Base-by-base conservation (phyloP, 2,113 vertebrate species). In the Cyanoramphus novaezelandiae region DNA sequence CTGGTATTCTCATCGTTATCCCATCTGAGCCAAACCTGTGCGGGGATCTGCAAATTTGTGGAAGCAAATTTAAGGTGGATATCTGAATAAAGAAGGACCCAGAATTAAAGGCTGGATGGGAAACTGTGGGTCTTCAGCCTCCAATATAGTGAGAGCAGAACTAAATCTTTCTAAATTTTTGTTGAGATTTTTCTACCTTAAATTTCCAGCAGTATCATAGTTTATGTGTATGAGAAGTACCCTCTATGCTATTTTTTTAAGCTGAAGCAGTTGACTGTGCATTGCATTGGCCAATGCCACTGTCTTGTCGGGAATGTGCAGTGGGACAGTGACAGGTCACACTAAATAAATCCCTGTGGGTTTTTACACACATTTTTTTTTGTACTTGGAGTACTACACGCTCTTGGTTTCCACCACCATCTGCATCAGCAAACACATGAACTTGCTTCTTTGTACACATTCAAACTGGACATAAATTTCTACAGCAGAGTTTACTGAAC, bases 401-500 rank as follows among this genome's bases (percentile, higher is more conserved):
- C 37, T 70, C 64, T 91, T 86, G 69, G 8, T 69, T 69, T 88
- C 55, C 87, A 47, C 78, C 81, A 67, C 44, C 39, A 68, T 28
- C 64, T 86, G 53, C 31, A 78, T 86, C 88, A 82, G 77, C 46
- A 96, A 92, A 79, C 75, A 67, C 69, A 68, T 5, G 74, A 92
- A 93, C 77, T 17, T 13, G 10, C 88, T 96, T 89, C 81, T 97
- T 93, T 94, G 41, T 87, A 82, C 89, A 52, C 79, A 29, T 74
- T 97, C 88, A 95, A 91, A 91, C 65, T 17, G 11, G 68, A 74
- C 67, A 89, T 84, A 86, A 85, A 85, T 94, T 92, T 97, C 95
- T 94, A 88, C 39, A 72, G 88, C 57, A 79, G 72, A 86, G 77
- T 97, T 96, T 95, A 80, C 92, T 91, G 82, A 93, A 96, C 78